Conservation (phyloP, 2,888 invertebrate genomes). For the Nomada flava region DNA sequence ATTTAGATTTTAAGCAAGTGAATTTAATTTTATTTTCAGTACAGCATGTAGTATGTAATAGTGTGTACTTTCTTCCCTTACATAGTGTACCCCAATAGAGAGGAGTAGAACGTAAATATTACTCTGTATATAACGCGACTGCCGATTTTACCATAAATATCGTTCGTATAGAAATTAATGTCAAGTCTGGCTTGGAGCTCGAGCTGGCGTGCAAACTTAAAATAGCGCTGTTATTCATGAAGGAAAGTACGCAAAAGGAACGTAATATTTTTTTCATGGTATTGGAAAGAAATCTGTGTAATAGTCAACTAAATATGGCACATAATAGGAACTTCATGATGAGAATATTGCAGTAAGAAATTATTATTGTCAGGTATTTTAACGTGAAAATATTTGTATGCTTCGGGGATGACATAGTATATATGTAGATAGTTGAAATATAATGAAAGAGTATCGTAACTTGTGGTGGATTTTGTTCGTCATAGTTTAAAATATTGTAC, state of each 20-base stretch:
- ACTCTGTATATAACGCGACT: background rate
- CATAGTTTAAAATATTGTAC: too few relatives aligned
- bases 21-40: background rate
- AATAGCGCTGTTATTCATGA: background rate
- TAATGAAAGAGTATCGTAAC: too few relatives aligned
- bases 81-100: background rate
- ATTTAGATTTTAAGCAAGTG: too few relatives aligned
- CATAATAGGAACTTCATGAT: too few relatives aligned
- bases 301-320: background rate
- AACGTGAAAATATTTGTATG: too few relatives aligned
- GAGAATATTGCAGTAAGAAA: too few relatives aligned
- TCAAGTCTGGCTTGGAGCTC: background rate
- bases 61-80: background rate
- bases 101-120: background rate
- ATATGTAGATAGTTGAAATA: too few relatives aligned
- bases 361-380: too few relatives aligned
- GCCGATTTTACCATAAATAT: background rate
- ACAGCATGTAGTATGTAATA: background rate
- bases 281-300: background rate
- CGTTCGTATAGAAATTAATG: slow-evolving; percentile 3
- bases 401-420: too few relatives aligned
- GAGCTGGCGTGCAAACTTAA: background rate
- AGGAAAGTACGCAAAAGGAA: background rate
- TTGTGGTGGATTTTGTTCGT: too few relatives aligned
- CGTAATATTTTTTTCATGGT: too few relatives aligned